These are phyloP conservation scores for Drosophila mulleri DNA, from an alignment of 2,888 invertebrate genomes.

Conservation along the genomic window DNA sequence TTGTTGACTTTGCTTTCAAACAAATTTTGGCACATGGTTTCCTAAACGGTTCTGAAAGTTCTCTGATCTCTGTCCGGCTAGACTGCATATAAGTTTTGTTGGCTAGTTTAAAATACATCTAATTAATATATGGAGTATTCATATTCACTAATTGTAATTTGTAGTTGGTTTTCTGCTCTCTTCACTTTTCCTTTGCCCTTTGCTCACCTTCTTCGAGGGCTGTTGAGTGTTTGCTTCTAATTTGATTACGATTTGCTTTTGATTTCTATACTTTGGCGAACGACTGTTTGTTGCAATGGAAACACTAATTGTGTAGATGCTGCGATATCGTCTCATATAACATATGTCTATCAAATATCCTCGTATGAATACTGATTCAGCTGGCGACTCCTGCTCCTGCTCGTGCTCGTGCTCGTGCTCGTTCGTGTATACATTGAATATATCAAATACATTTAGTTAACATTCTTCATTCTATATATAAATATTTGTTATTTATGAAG, in stretches of 20 bases:
- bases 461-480: slow-evolving; percentile 60
- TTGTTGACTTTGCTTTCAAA: slow-evolving; percentile 56
- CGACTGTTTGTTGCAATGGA: slow-evolving; percentile 73
- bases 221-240: slow-evolving; percentile 30
- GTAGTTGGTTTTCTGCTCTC: slow-evolving; percentile 60
- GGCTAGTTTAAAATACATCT: slow-evolving; percentile 77
- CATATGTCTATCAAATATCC: slow-evolving; percentile 5
- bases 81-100: slow-evolving; percentile 47
- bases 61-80: slow-evolving; percentile 38
- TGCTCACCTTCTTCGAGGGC: neutral
- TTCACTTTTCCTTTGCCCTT: slow-evolving; percentile 38
- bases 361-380: slow-evolving; percentile 71
- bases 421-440: slow-evolving; percentile 49
- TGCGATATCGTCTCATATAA: slow-evolving; percentile 60
- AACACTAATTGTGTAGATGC: slow-evolving; percentile 64
- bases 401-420: slow-evolving; percentile 23
- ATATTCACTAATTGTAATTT: slow-evolving; percentile 61
- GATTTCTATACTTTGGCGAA: slow-evolving; percentile 71
- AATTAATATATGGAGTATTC: slow-evolving; percentile 65
- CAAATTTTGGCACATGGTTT: slow-evolving; percentile 84
- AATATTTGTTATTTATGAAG: slow-evolving; percentile 30
- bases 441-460: slow-evolving; percentile 81
- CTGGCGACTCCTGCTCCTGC: slow-evolving; percentile 56
- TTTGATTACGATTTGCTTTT: slow-evolving; percentile 76
- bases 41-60: slow-evolving; percentile 76